phyloP scores from a whole-genome alignment of 2,797 vertebrate species.

The Rhincodon typus region DNA sequence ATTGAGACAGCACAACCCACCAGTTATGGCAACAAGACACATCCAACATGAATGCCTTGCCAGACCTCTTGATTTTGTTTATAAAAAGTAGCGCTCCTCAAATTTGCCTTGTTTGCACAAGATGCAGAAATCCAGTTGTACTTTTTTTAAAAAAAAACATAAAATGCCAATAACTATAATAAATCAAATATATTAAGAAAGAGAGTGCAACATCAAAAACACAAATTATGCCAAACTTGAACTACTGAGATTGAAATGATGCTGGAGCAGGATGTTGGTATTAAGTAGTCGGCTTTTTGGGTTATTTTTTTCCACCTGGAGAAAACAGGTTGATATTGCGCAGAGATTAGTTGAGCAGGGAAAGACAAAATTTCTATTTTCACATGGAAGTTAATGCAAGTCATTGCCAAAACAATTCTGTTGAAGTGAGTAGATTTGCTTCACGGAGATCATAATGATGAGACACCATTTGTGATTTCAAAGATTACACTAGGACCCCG shows the following conservation, averaged over 20 bases:
- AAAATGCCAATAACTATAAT: neutral
- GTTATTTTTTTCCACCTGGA: neutral
- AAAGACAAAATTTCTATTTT: neutral
- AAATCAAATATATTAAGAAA: neutral
- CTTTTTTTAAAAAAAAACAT: neutral
- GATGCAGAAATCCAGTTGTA: neutral
- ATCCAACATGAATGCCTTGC: neutral
- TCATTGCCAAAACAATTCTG: too few relatives aligned
- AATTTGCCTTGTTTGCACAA: neutral
- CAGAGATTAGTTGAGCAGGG: neutral
- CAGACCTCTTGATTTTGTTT: neutral
- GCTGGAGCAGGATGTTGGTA: neutral
- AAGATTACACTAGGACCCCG: too few relatives aligned
- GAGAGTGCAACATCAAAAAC: too few relatives aligned
- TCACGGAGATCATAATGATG: too few relatives aligned
- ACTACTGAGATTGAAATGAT: neutral
- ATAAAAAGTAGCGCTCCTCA: neutral
- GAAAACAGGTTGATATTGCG: neutral
- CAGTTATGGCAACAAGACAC: neutral
- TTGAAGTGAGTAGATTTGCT: too few relatives aligned
- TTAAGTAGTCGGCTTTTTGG: neutral
- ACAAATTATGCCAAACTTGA: neutral
- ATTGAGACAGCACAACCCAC: neutral
- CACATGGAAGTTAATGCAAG: too few relatives aligned
- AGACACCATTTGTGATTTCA: too few relatives aligned